Evolutionary conservation across 92 coral and sea anemone genomes (phyloP), one percentile per base, ranked within the genome.

Genomic region (Ricordea florida): DNA sequence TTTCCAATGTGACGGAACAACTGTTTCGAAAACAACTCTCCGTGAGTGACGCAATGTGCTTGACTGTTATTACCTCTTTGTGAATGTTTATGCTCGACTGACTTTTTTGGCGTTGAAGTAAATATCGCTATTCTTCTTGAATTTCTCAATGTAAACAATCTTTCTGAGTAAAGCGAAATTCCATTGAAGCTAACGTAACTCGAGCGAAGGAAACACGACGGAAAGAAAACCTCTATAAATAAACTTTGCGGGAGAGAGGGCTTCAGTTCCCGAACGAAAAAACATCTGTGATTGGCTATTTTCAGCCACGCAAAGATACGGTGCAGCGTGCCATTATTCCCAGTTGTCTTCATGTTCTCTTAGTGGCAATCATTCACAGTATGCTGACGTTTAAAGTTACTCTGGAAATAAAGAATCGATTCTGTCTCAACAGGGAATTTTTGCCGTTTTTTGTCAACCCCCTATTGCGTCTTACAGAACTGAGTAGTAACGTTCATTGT

Each of bases 151-250:
- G 66, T 55, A 55, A 70, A 70, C 66, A 70, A 38, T 26, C 35
- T 3, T 4, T 22, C 34, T 2, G 31, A 27, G 5, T 22, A 57
- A 16, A 16, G 1, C 4, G 26, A 53, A 70, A 70, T 70, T 70
- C 77, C 77, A 70, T 70, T 70, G 65, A 70, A 55, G 77, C 56
- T 55, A 70, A n/a, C n/a, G n/a, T n/a, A n/a, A 70, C 77, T 70
- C 52, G 10, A 55, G 62, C 62, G 40, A n/a, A 16, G 17, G 53
- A 38, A 40, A 14, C 9, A 8, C 30, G 40, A 51, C 57, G 44
- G 13, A 20, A 14, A 13, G 52, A 16, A 15, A 38, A 8, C 17
- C 26, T 14, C 29, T 18, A n/a, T n/a, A 16, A 14, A 25, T 5
- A 56, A 10, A 11, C 21, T 6, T 22, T 20, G 25, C 1, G 6